Base-by-base conservation (phyloP, 1,140 invertebrate genomes). In the Trachymyrmex cornetzi region DNA sequence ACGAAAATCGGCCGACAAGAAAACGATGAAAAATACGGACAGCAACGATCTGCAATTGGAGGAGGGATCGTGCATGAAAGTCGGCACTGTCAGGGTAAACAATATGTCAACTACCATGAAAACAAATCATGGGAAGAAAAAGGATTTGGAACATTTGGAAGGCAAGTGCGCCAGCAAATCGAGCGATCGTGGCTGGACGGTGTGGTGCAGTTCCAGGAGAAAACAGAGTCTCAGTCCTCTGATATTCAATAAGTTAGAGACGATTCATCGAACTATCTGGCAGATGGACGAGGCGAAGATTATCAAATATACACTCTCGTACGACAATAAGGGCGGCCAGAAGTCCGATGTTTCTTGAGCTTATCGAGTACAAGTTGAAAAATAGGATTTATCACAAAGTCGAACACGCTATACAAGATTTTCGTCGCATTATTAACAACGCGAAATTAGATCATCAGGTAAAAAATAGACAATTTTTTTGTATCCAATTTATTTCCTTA, bases 301-400 rank as follows among this genome's bases (percentile, higher is more conserved):
- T 22, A 90, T 95, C 14, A 93, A 93, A 53, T 90, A 86, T 86
- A 90, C 92, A 14, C 75, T 88, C 6, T 88, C 84, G 0, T 61
- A 11, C 9, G 64, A 64, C 38, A 57, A 30, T 16, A 89, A 87
- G n/a, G 79, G 61, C 7, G 59, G 30, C 19, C 79, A 71, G 24
- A n/a, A 93, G 81, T 86, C 93, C 93, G 0, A 91, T 94, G 75
- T 94, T 94, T 85, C 87, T 94, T 2, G 93, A 94, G 72, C 94
- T 93, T 16, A 91, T 94, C 63, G 93, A 89, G 3, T 93, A 93
- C 34, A 95, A 95, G 59, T 74, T 94, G 38, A 94, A 93, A 72
- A 94, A 93, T 88, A 90, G 90, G 44, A 87, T 91, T 53, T 95
- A 95, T 12, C 90, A 90, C 12, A 94, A 93, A 81, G 88, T 93